Conservation (phyloP, 2,888 invertebrate genomes). For the Hermaeophaga mercurialis region DNA sequence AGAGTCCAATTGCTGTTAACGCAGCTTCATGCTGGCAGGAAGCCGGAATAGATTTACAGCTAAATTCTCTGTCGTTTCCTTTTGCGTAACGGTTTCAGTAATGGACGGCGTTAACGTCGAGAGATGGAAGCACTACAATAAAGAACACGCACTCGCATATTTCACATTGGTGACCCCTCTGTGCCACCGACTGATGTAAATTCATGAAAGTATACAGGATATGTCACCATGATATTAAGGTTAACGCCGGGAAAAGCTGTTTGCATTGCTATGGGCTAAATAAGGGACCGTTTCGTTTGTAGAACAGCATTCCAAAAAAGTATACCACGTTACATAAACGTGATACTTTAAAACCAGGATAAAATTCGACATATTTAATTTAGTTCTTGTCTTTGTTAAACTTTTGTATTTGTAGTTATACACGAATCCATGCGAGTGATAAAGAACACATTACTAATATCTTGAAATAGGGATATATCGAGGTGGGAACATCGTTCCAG, state of each 20-base stretch:
- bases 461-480: no score
- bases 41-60: constrained; percentile 49
- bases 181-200: constrained; percentile 18
- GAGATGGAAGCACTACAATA: constrained; percentile 43
- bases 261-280: background rate
- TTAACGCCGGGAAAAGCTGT: constrained; percentile 10
- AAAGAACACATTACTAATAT: no score
- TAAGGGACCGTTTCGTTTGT: background rate
- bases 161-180: constrained; percentile 19
- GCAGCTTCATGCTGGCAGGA: background rate
- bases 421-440: no score
- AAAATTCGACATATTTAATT: no score
- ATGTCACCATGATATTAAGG: constrained; percentile 19
- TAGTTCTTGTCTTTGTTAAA: no score
- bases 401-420: no score
- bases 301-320: background rate
- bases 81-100: constrained; percentile 52
- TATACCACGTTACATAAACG: background rate
- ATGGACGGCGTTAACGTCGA: constrained; percentile 47
- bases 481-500: no score
- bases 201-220: constrained; percentile 17
- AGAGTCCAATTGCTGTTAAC: constrained; percentile 15
- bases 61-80: constrained; percentile 53
- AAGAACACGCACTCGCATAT: constrained; percentile 38
- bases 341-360: no score